Evolutionary conservation across 2,888 invertebrate genomes (phyloP).

Genomic region (Hypolimnas misippus): DNA sequence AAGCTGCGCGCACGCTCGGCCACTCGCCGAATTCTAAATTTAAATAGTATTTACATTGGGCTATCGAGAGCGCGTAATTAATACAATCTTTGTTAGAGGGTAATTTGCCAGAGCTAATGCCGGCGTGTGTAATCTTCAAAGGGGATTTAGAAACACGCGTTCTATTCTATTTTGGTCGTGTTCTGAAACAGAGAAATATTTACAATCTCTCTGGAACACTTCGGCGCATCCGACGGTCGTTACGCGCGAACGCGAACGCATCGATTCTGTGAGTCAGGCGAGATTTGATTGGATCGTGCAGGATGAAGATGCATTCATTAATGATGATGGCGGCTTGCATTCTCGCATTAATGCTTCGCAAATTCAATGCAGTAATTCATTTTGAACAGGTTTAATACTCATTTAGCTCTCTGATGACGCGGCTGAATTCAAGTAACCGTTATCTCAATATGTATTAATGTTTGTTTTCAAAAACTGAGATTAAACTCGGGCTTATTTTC

Average conservation of each 20-base stretch:
- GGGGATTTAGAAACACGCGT: slow-evolving; percentile 84
- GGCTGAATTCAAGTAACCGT: slow-evolving; percentile 14
- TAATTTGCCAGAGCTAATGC: slow-evolving; percentile 84
- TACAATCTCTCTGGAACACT: slow-evolving; percentile 83
- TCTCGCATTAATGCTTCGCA: slow-evolving; percentile 48
- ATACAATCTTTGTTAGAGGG: slow-evolving; percentile 84
- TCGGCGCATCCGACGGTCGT: slow-evolving; percentile 83
- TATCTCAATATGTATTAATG: slow-evolving; percentile 14
- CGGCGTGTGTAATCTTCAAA: slow-evolving; percentile 83
- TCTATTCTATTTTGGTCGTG: slow-evolving; percentile 82
- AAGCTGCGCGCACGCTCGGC: slow-evolving; percentile 58
- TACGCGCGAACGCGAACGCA: slow-evolving; percentile 79
- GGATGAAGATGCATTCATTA: slow-evolving; percentile 72
- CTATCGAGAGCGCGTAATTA: slow-evolving; percentile 83
- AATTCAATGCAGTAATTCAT: slow-evolving; percentile 39
- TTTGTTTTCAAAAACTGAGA: slow-evolving; percentile 16
- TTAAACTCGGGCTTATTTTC: slow-evolving; percentile 14
- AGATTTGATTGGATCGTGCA: slow-evolving; percentile 72
- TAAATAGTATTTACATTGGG: slow-evolving; percentile 79
- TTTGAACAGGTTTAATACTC: slow-evolving; percentile 30
- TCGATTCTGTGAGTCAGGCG: slow-evolving; percentile 72
- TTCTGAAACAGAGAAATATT: slow-evolving; percentile 84
- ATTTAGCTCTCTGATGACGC: slow-evolving; percentile 26
- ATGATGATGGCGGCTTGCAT: slow-evolving; percentile 58
- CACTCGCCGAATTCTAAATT: slow-evolving; percentile 75